Base-by-base conservation (phyloP, 2,888 invertebrate genomes). In the Acholoe squamosa region DNA sequence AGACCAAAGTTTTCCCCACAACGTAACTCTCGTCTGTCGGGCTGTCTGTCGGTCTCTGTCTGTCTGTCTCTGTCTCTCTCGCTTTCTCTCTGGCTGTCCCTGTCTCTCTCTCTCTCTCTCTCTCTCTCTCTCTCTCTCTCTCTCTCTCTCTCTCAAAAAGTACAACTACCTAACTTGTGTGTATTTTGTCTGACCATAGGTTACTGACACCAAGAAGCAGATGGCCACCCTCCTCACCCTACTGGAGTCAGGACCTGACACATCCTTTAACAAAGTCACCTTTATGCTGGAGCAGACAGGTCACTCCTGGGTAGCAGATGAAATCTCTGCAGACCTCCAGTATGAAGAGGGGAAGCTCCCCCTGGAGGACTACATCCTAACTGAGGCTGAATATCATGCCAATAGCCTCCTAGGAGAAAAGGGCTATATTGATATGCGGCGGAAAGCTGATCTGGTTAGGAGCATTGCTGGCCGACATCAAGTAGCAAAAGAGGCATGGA, bases 291-390 rank as follows among this genome's bases (percentile, higher is more conserved):
- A 90, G 80, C 77, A 80, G 34, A 54, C 76, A 19, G 90, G 90
- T 12, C 80, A 51, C 28, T 31, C 43, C 90, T 90, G 90, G 90
- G 90, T 90, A 22, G 77, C 90, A 14, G 90, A 90, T 51, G 90
- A 90, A 25, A 14, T 90, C 19, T 25, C 52, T 28, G 77, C 90
- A 28, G 90, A 90, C 76, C 54, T 90, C 25, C 90, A 51, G 33
- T 80, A 31, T 31, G 90, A 90, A 51, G 31, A 43, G 43, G 90
- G 90, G 14, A 80, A 84, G 56, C 77, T 90, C 16, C 28, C n/a
- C 14, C 43, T 90, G 28, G 90, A 90, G 84, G 33, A 28, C 54
- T 90, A 90, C 84, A 90, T 90, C 54, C 33, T 34, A 5, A 22
- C 51, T 28, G 86, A 86, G 54, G 86, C 86, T 16, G 54, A 54